Base-by-base conservation (phyloP, 2,797 vertebrate genomes). In the Cygnus olor region DNA sequence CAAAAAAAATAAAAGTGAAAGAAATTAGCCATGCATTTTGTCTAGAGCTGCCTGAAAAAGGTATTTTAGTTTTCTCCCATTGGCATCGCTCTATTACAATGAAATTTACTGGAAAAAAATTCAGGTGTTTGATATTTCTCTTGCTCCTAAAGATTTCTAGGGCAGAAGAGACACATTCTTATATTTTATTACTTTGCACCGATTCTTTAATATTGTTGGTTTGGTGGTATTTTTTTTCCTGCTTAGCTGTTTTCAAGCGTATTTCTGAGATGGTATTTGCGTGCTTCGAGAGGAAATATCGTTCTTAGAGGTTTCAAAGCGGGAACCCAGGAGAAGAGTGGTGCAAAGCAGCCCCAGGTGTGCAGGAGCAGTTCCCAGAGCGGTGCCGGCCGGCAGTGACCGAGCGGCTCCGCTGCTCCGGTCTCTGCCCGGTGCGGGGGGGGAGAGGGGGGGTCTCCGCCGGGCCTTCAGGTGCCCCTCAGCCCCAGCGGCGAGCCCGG, bases 1-100 rank as follows among this genome's bases (percentile, higher is more conserved):
- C 6, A 0, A 38, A 27, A 72, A 91, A 96, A 94, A 87, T 56
- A 92, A 97, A 97, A 97, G 88, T 38, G 90, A 97, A 97, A 96
- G 82, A 78, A 84, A 44, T 66, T 16, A 30, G 20, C 2, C 1
- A 18, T 13, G 30, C 20, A 24, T 90, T 84, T 68, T 30, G 42
- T 19, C 27, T 57, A 38, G 30, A 91, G 63, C 57, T n/a, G 9
- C 69, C n/a, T 16, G 7, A 21, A 49, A 93, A 69, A 19, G 14
- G 12, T 10, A 6, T 6, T 68, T 74, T 21, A 13, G 16, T 17
- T 68, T 83, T 32, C 32, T 76, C 38, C 53, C 22, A 12, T 45
- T 0, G 0, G 15, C 6, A 8, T 10, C 6, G 45, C 8, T 69
- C 22, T 25, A 27, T 47, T 10, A 60, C 15, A 8, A 58, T 0